Conservation (phyloP, 2,113 vertebrate genomes). For the Seriola dumerili region DNA sequence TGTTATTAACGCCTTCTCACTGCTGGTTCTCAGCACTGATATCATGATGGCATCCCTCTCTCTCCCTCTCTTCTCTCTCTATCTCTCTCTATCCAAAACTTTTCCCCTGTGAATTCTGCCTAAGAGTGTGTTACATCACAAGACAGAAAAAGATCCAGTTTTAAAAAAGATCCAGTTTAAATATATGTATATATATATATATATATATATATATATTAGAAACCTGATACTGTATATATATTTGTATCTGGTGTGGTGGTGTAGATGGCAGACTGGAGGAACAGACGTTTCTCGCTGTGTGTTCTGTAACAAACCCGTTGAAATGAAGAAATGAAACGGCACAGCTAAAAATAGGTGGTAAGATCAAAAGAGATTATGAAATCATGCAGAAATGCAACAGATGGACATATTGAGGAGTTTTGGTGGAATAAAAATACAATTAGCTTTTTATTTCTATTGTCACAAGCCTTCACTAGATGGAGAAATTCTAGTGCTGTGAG, state of each 20-base stretch:
- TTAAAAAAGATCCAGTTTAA: neutral
- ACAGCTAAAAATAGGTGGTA: conserved; percentile 3
- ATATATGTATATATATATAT: neutral
- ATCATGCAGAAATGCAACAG: neutral
- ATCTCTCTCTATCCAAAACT: neutral
- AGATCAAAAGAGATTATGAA: conserved; percentile 13
- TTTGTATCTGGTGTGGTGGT: conserved; percentile 9
- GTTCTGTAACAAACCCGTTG: conserved; percentile 10
- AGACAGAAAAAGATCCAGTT: neutral
- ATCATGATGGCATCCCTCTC: conserved; percentile 24
- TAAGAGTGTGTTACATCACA: conserved; percentile 39
- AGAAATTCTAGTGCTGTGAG: conserved; percentile 13
- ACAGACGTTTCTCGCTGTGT: conserved; percentile 34
- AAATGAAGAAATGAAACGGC: conserved; percentile 12
- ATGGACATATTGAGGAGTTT: neutral
- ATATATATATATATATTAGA: neutral
- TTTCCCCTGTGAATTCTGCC: neutral
- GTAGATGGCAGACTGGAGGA: conserved; percentile 16
- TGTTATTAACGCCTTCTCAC: conserved; percentile 48
- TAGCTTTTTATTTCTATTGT: neutral
- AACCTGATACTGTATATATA: neutral
- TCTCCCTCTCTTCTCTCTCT: neutral
- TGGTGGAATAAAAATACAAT: neutral
- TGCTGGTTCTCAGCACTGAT: conserved; percentile 21
- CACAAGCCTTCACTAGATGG: neutral